Base-by-base conservation (phyloP, 2,888 invertebrate genomes). In the Nomada lathburiana region DNA sequence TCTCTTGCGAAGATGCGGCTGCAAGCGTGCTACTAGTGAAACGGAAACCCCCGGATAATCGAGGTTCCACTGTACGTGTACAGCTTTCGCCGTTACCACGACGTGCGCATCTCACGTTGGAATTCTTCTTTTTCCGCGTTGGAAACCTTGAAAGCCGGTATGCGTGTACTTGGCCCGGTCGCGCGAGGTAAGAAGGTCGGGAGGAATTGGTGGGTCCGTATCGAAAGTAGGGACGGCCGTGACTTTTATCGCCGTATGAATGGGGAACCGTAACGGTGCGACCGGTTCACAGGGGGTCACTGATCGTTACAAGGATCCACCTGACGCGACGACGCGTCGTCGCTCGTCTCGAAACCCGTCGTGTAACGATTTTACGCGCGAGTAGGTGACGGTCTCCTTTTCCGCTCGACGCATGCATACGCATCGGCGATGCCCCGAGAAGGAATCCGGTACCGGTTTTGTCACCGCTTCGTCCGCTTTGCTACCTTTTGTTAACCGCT, bases 241-340 rank as follows among this genome's bases (percentile, higher is more conserved):
- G 80, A 79, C 59, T 84, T 72, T 75, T 72, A 81, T 78, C 67
- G 29, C 26, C 59, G 60, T 44, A 81, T 81, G 84, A 85, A 85
- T 78, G 84, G 73, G 69, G 84, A 72, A 81, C 29, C 73, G 69
- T 85, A 86, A 86, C 85, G 85, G 85, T 86, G 86, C 82, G 76
- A 86, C 73, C 85, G 79, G 78, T 80, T 85, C 80, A 78, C 76
- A 70, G 80, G 83, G 65, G 81, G 80, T 77, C 84, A 70, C 77
- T 73, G 82, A 74, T 80, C 82, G 76, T 82, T 73, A 68, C 75
- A 76, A 68, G 74, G 80, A 82, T 79, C 80, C 83, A 84, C 81
- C 86, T 85, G 80, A 55, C 60, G 65, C 84, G 80, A 23, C 57
- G 65, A n/a, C n/a, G n/a, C n/a, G 50, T 50, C 73, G 68, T 64